Conservation (phyloP, 2,113 vertebrate genomes). For the Porphyrio hochstetteri region DNA sequence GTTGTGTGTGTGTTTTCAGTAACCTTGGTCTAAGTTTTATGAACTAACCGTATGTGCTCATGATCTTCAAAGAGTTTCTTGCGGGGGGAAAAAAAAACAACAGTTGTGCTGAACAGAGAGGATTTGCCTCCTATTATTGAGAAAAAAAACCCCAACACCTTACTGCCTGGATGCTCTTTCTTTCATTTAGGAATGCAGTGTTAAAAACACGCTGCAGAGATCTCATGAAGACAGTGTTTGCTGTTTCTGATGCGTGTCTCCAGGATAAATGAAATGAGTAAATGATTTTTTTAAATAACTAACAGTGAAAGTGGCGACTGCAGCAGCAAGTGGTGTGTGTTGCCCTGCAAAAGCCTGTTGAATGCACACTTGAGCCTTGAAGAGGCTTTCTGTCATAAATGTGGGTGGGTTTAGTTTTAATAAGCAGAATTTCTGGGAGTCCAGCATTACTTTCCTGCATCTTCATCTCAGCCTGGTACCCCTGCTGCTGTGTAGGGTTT, state of each 20-base stretch:
- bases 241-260: not conserved
- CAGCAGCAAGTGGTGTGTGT: not conserved
- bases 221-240: not conserved
- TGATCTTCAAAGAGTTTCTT: not conserved
- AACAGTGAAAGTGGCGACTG: not conserved
- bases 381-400: not conserved
- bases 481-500: accelerated
- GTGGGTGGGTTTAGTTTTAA: not conserved
- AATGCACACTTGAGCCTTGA: not conserved
- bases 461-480: not conserved
- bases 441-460: not conserved
- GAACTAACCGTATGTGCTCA: conserved; percentile 54
- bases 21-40: conserved; percentile 60
- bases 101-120: not conserved
- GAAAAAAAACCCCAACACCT: not conserved
- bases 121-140: not conserved
- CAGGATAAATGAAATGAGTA: not conserved
- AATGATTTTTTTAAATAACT: not conserved
- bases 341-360: not conserved
- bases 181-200: not conserved
- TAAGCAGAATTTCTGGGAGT: not conserved
- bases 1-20: conserved; percentile 67
- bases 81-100: not conserved
- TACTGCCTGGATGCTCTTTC: not conserved
- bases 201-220: not conserved